Percentiles rank a stretch among this genome's conserved stretches.
These are phyloP conservation scores for Cantharis lateralis DNA, from an alignment of 2,888 invertebrate species.

Conservation along the genomic window DNA sequence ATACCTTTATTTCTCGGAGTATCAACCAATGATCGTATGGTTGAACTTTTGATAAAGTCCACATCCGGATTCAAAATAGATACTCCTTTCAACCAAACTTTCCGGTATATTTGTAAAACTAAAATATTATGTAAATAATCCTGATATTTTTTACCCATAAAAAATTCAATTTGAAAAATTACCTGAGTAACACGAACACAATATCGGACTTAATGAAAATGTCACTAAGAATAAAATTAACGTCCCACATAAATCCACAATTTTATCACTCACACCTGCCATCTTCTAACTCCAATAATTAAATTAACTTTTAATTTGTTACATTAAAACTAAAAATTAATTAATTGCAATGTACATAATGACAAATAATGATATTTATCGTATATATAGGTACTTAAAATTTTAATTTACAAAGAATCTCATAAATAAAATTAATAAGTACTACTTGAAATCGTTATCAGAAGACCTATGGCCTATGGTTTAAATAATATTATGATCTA, in stretches of 20 bases:
- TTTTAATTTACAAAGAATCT: slow-evolving; percentile 1
- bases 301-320: background rate
- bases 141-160: background rate
- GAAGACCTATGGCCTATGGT: slow-evolving; percentile 9
- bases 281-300: background rate
- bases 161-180: background rate
- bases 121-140: slow-evolving; percentile 27
- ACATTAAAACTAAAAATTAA: background rate
- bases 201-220: background rate
- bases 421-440: background rate
- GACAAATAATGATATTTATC: background rate
- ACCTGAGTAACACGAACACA: background rate
- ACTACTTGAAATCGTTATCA: slow-evolving; percentile 10
- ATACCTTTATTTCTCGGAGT: slow-evolving; percentile 76
- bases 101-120: slow-evolving; percentile 45
- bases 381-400: background rate
- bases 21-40: slow-evolving; percentile 69
- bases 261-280: background rate
- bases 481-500: slow-evolving; percentile 4
- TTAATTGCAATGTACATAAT: background rate
- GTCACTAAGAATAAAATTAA: background rate
- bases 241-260: background rate
- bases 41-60: slow-evolving; percentile 50
- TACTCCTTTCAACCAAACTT: slow-evolving; percentile 47
- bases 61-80: slow-evolving; percentile 50